Conservation (phyloP, 2,797 vertebrate species). For the Leptodactylus fallax region DNA sequence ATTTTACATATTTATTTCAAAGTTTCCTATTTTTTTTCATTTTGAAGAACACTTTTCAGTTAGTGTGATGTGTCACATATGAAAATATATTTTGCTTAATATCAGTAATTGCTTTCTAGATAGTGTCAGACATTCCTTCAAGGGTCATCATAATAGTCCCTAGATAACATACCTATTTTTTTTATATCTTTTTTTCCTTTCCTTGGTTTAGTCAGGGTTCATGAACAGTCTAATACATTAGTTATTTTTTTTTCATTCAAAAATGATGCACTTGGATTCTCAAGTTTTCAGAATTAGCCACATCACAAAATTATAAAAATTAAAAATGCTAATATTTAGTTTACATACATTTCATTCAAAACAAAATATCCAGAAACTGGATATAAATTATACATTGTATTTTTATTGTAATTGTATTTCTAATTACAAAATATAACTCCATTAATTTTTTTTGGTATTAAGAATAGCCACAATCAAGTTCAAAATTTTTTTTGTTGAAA, state of each 20-base stretch:
- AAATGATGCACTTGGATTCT: background rate
- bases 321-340: too few relatives aligned
- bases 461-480: too few relatives aligned
- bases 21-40: background rate
- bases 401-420: too few relatives aligned
- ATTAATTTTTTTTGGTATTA: too few relatives aligned
- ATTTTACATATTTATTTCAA: slow-evolving; percentile 1
- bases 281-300: too few relatives aligned
- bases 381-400: too few relatives aligned
- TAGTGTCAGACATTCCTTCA: background rate
- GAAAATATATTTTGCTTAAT: background rate
- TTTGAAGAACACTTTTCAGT: background rate
- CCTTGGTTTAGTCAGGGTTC: background rate
- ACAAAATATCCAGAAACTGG: too few relatives aligned
- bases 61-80: background rate
- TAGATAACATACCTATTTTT: background rate
- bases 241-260: background rate
- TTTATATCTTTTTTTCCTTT: background rate
- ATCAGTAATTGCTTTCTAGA: background rate
- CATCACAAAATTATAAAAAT: too few relatives aligned
- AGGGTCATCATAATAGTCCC: background rate
- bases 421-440: too few relatives aligned
- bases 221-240: too few relatives aligned
- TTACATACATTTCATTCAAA: too few relatives aligned
- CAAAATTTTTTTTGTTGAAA: too few relatives aligned